These are phyloP conservation scores for Cairina moschata DNA, from an alignment of 2,113 vertebrate species.

Conservation along the genomic window DNA sequence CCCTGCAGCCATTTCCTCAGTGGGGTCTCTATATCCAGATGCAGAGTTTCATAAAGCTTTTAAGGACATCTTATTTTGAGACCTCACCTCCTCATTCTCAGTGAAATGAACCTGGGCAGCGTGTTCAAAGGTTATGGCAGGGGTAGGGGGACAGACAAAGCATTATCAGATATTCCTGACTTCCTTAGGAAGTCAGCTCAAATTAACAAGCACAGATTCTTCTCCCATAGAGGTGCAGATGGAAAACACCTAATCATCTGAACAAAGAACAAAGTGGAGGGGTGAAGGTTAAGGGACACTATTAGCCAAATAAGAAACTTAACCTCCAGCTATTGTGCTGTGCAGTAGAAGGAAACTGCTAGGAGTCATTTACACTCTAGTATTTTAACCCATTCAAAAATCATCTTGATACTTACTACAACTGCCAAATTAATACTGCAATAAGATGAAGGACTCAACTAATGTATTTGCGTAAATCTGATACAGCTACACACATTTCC, in stretches of 20 bases:
- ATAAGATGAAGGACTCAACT: background rate
- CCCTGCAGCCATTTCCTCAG: background rate
- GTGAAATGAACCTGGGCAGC: background rate
- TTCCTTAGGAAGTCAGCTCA: constrained; percentile 63
- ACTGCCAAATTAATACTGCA: background rate
- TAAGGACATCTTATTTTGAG: background rate
- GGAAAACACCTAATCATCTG: constrained; percentile 60
- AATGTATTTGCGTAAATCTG: background rate
- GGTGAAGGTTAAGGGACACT: constrained; percentile 37
- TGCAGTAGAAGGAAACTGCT: background rate
- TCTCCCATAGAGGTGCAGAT: background rate
- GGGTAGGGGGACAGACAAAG: constrained; percentile 7
- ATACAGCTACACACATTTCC: constrained; percentile 22
- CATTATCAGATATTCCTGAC: constrained; percentile 23
- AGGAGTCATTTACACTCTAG: background rate
- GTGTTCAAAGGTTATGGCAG: constrained; percentile 27
- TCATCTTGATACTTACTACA: background rate
- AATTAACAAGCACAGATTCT: constrained; percentile 43
- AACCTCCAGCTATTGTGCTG: background rate
- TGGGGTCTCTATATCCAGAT: background rate
- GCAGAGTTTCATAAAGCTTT: background rate
- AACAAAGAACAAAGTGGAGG: constrained; percentile 49
- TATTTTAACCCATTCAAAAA: constrained; percentile 43
- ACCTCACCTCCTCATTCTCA: background rate
- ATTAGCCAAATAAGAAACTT: background rate